Evolutionary conservation across 2,797 vertebrate species (phyloP), one percentile per base, ranked within the genome.

Genomic region (Aphelocoma californica): DNA sequence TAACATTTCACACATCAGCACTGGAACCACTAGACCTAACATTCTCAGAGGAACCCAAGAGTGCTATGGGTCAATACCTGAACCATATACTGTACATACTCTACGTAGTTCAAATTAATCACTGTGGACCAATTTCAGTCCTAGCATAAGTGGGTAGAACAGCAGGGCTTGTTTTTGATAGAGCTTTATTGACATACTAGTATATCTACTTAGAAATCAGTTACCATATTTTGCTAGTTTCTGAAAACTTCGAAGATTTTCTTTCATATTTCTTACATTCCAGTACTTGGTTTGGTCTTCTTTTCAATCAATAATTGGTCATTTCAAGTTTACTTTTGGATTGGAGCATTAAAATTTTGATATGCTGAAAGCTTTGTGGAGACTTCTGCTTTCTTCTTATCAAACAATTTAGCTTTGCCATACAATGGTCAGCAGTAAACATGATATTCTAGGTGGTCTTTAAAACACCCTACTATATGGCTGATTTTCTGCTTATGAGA

Each of bases 61-160:
- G 87, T 94, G 73, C 66, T 80, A 1, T 60, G 60, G 87, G 82
- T 96, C 95, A 96, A 95, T 95, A 95, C 64, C 62, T 91, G 78
- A 94, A 50, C 66, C 47, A 14, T 69, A 84, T 23, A 58, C 67
- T 6, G 2, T 81, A 56, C 65, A n/a, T 79, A 75, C 36, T 64
- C 81, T 57, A 14, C 57, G 90, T 93, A 79, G 66, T 82, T 92
- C 45, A 86, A 84, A 93, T 96, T 91, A 95, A 96, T 95, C 85
- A 86, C 66, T 60, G 3, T n/a, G 44, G 77, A 42, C 50, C 58
- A 77, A 69, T 92, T 92, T 88, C 44, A 77, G 36, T 54, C 58
- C 57, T 74, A 32, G 40, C 25, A 13, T 73, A 64, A 90, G 54
- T 77, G 80, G 34, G 3, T 47, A 60, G 21, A 72, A 62, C n/a